phyloP scores from a whole-genome alignment of 1,140 invertebrate genomes.

The Papilio aristodemus region DNA sequence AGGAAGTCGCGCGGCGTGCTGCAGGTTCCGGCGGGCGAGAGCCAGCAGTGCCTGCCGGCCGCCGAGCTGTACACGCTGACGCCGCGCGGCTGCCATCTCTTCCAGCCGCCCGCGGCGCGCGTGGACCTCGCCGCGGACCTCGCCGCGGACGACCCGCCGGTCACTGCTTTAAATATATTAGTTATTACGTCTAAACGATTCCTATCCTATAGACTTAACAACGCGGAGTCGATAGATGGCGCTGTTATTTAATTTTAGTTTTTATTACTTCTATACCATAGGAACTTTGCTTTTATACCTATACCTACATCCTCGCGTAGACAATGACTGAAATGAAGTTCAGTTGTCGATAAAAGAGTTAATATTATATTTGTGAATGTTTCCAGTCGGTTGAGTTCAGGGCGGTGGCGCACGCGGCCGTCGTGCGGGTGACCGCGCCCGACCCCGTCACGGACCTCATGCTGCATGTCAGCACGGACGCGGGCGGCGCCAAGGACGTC shows the following conservation, averaged over 20 bases:
- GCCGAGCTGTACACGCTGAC: slow-evolving; percentile 88
- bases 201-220: too few relatives aligned
- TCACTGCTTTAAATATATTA: slow-evolving; percentile 36
- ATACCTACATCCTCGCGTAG: too few relatives aligned
- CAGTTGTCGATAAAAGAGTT: too few relatives aligned
- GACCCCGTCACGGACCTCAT: slow-evolving; percentile 54
- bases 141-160: slow-evolving; percentile 29
- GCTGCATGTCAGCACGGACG: slow-evolving; percentile 48
- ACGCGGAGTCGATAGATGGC: too few relatives aligned
- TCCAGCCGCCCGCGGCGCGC: slow-evolving; percentile 76
- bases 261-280: background rate
- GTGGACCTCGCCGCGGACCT: slow-evolving; percentile 44
- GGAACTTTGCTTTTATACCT: too few relatives aligned
- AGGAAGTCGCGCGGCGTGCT: slow-evolving; percentile 41
- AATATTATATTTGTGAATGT: background rate
- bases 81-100: slow-evolving; percentile 91
- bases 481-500: slow-evolving; percentile 47
- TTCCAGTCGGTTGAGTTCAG: slow-evolving; percentile 41
- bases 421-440: slow-evolving; percentile 66
- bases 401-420: slow-evolving; percentile 71
- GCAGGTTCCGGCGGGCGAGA: slow-evolving; percentile 47
- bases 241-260: too few relatives aligned
- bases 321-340: too few relatives aligned
- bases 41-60: slow-evolving; percentile 82
- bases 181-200: too few relatives aligned